A percentile compares a stretch with the other conserved stretches of the same genome.
Conservation (phyloP, 2,797 vertebrate genomes). For the Phoebastria nigripes region DNA sequence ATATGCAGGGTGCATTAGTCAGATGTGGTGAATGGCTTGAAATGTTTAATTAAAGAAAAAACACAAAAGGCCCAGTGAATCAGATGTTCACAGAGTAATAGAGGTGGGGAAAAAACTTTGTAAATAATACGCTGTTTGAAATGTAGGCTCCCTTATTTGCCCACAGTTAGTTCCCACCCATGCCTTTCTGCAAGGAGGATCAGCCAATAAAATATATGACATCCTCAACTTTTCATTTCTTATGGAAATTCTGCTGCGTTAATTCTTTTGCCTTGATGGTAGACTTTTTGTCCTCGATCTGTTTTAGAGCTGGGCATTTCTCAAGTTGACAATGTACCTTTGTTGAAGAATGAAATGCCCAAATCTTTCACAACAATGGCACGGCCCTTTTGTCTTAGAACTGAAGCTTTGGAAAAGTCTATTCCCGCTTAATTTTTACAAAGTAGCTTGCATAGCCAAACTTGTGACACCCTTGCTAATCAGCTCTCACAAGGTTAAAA, state of each 20-base stretch:
- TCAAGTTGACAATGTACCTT: not conserved
- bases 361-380: not conserved
- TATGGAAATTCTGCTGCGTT: not conserved
- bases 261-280: not conserved
- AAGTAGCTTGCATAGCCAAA: not conserved
- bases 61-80: not conserved
- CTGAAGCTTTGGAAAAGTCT: not conserved
- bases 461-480: not conserved
- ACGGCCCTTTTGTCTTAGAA: not conserved
- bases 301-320: not conserved
- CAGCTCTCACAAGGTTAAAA: not conserved
- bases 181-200: not conserved
- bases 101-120: not conserved
- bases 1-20: slow-evolving; percentile 34
- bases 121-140: not conserved
- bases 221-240: not conserved
- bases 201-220: not conserved
- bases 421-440: not conserved
- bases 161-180: not conserved
- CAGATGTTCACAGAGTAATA: not conserved
- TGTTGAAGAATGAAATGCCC: not conserved
- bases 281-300: not conserved
- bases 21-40: slow-evolving; percentile 27
- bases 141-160: not conserved
- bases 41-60: slow-evolving; percentile 44